Evolutionary conservation across 2,113 vertebrate genomes (phyloP), one percentile per base, ranked within the genome.

Genomic region (Laticauda laticaudata): DNA sequence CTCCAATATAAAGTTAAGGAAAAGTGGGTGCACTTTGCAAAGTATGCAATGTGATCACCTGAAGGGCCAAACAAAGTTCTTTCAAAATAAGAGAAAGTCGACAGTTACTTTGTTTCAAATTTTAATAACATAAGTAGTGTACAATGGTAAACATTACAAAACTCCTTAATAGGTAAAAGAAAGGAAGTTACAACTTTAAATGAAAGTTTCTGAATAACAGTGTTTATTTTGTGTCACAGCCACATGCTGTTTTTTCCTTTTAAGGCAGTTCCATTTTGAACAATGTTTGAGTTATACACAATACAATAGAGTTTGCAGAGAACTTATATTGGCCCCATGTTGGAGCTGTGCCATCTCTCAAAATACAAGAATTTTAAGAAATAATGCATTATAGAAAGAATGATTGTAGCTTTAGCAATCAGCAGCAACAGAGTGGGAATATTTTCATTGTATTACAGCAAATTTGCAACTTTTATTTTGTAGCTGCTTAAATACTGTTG

Each of bases 241-340:
- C 93, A 95, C 94, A 95, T 96, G 94, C 96, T 97, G 75, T 81
- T 81, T 95, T 45, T 97, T 97, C 96, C 96, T 96, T 93, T 98
- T 98, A 98, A 98, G 97, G 97, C 97, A 97, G 97, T 97, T 97
- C 96, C 96, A 97, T 96, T 98, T 95, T 95, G 96, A 96, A 97
- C 97, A 97, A 97, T 95, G 95, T 94, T 95, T 95, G 96, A 97
- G 95, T 95, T 97, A 96, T 96, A 97, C 90, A 96, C 91, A 97
- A 75, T 51, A 34, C 88, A 95, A 86, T 97, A 34, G 92, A 75
- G 91, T 95, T 97, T 96, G 96, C 93, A 96, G 93, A 97, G 97
- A 95, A 61, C 59, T 54, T n/a, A 94, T 93, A 96, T 86, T 96
- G 97, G 94, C 91, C 96, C 95, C 95, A 95, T 86, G 81, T 43